Percentiles rank a stretch among this genome's conserved stretches.
Evolutionary conservation across 2,113 vertebrate genomes (phyloP).

Genomic region (Psephotus haematonotus): DNA sequence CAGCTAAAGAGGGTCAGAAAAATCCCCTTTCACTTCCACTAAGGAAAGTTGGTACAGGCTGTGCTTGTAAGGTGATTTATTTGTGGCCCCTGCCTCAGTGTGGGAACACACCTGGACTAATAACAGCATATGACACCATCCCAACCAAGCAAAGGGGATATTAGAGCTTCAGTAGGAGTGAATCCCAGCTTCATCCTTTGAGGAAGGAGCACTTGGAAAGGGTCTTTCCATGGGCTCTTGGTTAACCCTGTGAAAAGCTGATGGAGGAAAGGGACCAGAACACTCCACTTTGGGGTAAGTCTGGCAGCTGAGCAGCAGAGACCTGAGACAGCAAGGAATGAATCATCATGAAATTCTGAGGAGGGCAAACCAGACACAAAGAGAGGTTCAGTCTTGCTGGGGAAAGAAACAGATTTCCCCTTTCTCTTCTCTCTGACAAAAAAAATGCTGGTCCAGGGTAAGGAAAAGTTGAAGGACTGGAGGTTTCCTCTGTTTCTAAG

Average conservation of each 20-base stretch:
- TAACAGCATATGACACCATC: neutral
- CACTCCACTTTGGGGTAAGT: fast-evolving
- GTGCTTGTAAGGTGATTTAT: neutral
- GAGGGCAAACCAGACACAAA: neutral
- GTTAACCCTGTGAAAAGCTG: neutral
- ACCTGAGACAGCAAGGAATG: neutral
- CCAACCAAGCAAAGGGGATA: neutral
- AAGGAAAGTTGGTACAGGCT: neutral
- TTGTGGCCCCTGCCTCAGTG: neutral
- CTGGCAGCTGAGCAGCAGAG: neutral
- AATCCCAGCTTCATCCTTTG: neutral
- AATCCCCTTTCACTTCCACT: neutral
- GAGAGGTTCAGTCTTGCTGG: neutral
- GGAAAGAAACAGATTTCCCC: neutral
- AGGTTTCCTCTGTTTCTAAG: neutral
- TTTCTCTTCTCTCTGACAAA: neutral
- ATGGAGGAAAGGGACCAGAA: neutral
- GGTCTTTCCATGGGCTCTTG: neutral
- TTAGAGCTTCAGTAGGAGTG: neutral
- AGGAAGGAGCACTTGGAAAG: neutral
- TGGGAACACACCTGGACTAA: neutral
- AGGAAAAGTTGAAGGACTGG: neutral
- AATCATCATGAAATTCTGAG: neutral
- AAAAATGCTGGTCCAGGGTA: neutral
- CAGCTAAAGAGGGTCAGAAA: neutral